A percentile compares a stretch with the other conserved stretches of the same genome.
Conservation (phyloP, 2,797 vertebrate genomes). For the Sphenodon punctatus region DNA sequence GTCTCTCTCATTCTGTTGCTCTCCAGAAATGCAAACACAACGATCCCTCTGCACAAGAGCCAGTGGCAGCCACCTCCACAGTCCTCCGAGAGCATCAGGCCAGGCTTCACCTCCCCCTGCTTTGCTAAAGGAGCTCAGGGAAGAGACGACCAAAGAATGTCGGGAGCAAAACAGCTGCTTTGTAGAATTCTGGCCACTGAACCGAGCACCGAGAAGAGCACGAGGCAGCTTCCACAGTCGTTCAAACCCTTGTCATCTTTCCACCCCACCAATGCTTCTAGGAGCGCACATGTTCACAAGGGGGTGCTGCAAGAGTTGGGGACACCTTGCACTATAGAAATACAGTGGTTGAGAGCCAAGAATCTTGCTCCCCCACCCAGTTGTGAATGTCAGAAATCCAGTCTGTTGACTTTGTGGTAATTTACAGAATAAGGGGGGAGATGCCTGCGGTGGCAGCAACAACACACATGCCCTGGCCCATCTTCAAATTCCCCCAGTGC, state of each 20-base stretch:
- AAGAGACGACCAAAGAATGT: neutral
- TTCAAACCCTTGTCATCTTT: no score
- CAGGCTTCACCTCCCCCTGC: no score
- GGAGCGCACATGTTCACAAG: no score
- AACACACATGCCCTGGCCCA: conserved; percentile 47
- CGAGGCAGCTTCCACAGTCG: no score
- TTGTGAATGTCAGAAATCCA: neutral
- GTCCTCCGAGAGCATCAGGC: no score
- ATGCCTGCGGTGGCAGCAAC: conserved; percentile 47
- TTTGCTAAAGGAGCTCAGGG: neutral
- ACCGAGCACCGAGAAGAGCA: neutral
- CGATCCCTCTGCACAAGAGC: no score
- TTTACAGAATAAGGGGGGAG: conserved; percentile 10
- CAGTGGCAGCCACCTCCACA: no score
- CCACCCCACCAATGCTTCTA: no score
- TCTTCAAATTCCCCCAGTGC: conserved; percentile 48
- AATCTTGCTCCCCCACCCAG: conserved; percentile 2
- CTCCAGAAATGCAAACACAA: no score
- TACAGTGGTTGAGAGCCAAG: neutral
- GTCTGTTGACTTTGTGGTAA: neutral
- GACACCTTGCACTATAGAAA: neutral
- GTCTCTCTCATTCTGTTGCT: no score
- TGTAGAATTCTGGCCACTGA: neutral
- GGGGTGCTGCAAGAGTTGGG: neutral
- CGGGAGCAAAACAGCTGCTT: neutral